Conservation (phyloP, 1,140 invertebrate species). For the Drosophila melanica region DNA sequence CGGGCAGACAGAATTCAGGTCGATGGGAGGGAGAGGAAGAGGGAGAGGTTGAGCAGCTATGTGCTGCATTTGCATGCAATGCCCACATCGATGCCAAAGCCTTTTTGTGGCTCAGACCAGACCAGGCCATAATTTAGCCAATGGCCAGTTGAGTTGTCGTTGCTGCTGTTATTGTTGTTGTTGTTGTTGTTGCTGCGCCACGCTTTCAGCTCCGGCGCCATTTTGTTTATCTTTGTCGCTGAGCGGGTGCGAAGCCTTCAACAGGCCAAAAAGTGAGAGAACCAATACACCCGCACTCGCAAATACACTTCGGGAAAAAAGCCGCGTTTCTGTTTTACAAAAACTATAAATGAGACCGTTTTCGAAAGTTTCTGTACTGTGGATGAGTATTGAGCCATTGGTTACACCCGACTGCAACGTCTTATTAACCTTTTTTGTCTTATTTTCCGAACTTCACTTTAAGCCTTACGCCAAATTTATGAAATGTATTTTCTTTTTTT, state of each 20-base stretch:
- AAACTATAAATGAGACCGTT: too few relatives aligned
- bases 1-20: constrained; percentile 2
- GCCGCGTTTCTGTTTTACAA: too few relatives aligned
- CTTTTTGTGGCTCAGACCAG: constrained; percentile 14
- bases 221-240: constrained; percentile 80
- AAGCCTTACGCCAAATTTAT: too few relatives aligned
- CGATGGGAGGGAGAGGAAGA: not conserved
- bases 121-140: constrained; percentile 66
- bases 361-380: too few relatives aligned
- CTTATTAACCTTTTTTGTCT: not conserved
- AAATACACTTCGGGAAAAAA: not conserved
- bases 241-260: constrained; percentile 42
- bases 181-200: constrained; percentile 4
- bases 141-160: constrained; percentile 41
- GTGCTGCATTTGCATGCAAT: constrained; percentile 48
- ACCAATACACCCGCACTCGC: not conserved
- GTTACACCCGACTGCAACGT: too few relatives aligned
- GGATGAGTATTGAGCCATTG: too few relatives aligned
- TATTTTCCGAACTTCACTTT: too few relatives aligned
- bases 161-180: constrained; percentile 8
- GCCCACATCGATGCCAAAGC: constrained; percentile 2
- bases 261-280: constrained; percentile 54
- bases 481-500: too few relatives aligned
- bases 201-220: constrained; percentile 50
- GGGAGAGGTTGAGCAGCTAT: not conserved